These are phyloP conservation scores for Papilio demoleus DNA, from an alignment of 2,888 invertebrate genomes.

Conservation along the genomic window DNA sequence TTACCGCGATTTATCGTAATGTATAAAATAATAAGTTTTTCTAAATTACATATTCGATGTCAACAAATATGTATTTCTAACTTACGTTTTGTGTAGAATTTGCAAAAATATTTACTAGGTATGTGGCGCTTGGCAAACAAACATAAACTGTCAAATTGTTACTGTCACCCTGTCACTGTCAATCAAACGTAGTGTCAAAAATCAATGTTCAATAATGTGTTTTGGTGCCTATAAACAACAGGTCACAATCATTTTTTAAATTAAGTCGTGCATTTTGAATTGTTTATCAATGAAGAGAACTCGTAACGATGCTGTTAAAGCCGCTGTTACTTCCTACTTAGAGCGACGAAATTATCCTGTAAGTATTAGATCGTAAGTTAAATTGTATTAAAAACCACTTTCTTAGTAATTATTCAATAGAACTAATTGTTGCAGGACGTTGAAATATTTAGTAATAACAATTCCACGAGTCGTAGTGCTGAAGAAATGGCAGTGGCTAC, in stretches of 20 bases:
- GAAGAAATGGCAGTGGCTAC: conserved; percentile 88
- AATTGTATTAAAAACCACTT: background rate
- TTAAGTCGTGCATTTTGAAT: background rate
- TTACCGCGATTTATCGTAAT: too few species aligned
- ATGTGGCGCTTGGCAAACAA: background rate
- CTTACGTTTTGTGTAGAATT: too few species aligned
- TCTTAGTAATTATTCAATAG: conserved; percentile 19
- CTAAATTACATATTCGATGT: too few species aligned
- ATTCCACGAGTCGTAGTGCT: conserved; percentile 82
- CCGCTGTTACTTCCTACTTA: conserved; percentile 86
- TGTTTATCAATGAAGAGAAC: conserved; percentile 82
- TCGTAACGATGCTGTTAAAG: conserved; percentile 86
- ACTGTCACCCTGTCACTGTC: background rate
- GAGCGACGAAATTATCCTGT: conserved; percentile 88
- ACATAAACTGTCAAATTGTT: background rate
- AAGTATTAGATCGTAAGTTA: conserved; percentile 47
- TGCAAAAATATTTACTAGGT: background rate
- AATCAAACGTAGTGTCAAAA: too few species aligned
- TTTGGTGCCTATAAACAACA: background rate
- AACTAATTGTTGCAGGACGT: conserved; percentile 75
- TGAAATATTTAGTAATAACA: conserved; percentile 84
- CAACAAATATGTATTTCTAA: too few species aligned
- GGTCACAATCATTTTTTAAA: background rate
- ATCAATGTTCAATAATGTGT: background rate
- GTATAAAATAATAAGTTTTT: too few species aligned